Conservation (phyloP, 2,888 invertebrate genomes). For the Rhagonycha fulva region DNA sequence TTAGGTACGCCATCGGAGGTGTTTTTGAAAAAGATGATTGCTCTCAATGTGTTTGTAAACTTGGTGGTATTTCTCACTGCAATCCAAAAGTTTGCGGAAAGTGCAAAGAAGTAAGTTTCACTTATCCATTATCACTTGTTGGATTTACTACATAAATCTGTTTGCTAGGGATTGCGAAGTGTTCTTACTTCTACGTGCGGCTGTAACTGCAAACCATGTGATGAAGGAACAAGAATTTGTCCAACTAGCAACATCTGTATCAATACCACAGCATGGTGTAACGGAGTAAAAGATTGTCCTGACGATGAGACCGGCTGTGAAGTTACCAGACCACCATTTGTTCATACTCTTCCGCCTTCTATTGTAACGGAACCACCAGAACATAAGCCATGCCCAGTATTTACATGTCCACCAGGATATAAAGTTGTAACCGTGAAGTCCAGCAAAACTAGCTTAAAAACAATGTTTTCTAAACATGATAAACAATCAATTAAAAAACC, state of each 20-base stretch:
- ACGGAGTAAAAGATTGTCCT: conserved; percentile 79
- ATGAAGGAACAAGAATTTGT: conserved; percentile 67
- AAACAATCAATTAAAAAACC: conserved; percentile 15
- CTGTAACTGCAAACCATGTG: conserved; percentile 76
- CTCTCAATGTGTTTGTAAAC: conserved; percentile 76
- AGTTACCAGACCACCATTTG: conserved; percentile 32
- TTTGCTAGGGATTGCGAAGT: conserved; percentile 59
- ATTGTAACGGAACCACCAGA: conserved; percentile 31
- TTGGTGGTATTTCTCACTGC: conserved; percentile 75
- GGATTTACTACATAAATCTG: conserved; percentile 24
- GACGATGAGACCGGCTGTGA: conserved; percentile 78
- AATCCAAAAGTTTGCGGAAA: conserved; percentile 68
- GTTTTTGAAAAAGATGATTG: conserved; percentile 74
- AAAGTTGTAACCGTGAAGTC: conserved; percentile 51
- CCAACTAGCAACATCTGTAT: conserved; percentile 77
- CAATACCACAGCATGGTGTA: conserved; percentile 75
- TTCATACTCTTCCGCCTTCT: conserved; percentile 33
- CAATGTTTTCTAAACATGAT: conserved; percentile 54
- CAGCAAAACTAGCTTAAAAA: conserved; percentile 49
- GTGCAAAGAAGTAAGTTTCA: conserved; percentile 61
- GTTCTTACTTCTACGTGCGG: conserved; percentile 66
- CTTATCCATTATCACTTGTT: conserved; percentile 13
- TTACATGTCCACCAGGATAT: conserved; percentile 59
- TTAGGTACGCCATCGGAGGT: conserved; percentile 73
- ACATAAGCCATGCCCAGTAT: conserved; percentile 50